These are phyloP conservation scores for Cettia cetti DNA, from an alignment of 2,113 vertebrate genomes.

Conservation along the genomic window DNA sequence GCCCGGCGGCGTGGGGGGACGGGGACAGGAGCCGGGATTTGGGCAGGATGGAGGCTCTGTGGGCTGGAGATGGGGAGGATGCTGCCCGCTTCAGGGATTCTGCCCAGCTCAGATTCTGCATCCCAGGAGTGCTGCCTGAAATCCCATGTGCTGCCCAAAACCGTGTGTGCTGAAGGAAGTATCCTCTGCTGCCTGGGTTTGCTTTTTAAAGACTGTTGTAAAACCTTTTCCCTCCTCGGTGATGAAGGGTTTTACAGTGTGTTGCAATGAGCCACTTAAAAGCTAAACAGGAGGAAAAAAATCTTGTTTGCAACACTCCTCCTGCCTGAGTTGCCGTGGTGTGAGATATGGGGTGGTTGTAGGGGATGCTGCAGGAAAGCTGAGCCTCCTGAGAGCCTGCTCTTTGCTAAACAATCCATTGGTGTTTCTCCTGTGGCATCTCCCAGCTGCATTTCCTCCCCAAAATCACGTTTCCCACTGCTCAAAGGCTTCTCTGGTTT, in stretches of 20 bases:
- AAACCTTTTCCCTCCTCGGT: not conserved
- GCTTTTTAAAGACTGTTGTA: not conserved
- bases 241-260: not conserved
- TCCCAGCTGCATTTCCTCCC: not conserved
- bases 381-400: not conserved
- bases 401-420: not conserved
- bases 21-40: not conserved
- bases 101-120: not conserved
- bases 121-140: fast-evolving
- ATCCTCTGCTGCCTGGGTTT: not conserved
- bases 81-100: not conserved
- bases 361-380: not conserved
- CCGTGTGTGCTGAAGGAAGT: fast-evolving
- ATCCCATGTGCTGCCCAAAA: not conserved
- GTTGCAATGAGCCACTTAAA: conserved; percentile 5
- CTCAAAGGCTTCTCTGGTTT: not conserved
- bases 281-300: not conserved
- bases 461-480: fast-evolving
- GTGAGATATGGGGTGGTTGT: not conserved
- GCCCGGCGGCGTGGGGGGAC: not conserved
- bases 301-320: not conserved
- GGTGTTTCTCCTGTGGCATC: not conserved
- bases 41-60: not conserved
- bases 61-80: not conserved
- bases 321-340: not conserved